These are phyloP conservation scores for Piaya cayana DNA, from an alignment of 2,113 vertebrate species.

Conservation along the genomic window DNA sequence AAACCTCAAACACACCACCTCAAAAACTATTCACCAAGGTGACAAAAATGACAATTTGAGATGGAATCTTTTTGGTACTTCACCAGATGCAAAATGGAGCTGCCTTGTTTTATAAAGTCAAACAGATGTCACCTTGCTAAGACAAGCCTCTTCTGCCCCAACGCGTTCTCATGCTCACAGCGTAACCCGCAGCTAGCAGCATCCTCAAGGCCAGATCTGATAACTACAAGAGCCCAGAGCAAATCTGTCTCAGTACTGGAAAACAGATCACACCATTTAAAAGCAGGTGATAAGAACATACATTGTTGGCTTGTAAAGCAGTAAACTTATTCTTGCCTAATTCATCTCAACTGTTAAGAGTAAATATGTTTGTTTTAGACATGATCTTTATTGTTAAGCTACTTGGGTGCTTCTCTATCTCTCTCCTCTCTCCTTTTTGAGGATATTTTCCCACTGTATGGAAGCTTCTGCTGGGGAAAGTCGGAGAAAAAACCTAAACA, in stretches of 20 bases:
- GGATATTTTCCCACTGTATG: not conserved
- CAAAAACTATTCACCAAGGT: not conserved
- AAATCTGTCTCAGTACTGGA: not conserved
- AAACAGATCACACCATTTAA: not conserved
- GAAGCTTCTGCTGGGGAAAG: not conserved
- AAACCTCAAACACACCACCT: not conserved
- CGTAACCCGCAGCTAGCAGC: not conserved
- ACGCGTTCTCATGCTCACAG: not conserved
- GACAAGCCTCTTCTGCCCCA: not conserved
- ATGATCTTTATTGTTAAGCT: not conserved
- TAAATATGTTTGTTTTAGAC: slow-evolving; percentile 41
- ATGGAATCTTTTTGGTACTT: not conserved
- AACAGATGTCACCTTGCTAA: not conserved
- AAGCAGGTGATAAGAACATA: slow-evolving; percentile 5
- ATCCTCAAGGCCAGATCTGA: not conserved
- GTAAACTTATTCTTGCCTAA: not conserved
- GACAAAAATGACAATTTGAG: not conserved
- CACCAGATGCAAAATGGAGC: not conserved
- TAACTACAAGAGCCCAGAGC: not conserved
- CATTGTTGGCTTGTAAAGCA: slow-evolving; percentile 37
- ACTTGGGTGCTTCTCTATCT: not conserved
- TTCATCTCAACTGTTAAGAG: not conserved
- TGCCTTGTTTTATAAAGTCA: not conserved
- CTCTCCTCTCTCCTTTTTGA: not conserved
- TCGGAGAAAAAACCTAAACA: not conserved